Percentiles rank a stretch among this genome's conserved stretches.
phyloP scores from a whole-genome alignment of 1,140 invertebrate genomes.

The Cotesia chilonis region DNA sequence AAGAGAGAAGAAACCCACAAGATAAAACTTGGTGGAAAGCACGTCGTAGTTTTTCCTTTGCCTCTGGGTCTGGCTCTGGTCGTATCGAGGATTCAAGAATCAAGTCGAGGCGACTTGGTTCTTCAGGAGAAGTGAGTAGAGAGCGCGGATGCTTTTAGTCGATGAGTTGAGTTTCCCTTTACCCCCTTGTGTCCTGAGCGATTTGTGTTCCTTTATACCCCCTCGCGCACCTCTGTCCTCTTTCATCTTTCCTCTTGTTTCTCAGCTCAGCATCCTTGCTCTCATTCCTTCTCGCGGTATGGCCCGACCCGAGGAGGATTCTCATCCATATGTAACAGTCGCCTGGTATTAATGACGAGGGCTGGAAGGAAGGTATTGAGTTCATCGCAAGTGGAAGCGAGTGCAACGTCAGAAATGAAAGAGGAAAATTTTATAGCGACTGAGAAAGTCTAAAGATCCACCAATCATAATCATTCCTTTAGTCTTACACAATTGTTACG shows the following conservation, averaged over 20 bases:
- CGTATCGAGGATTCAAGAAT: constrained; percentile 48
- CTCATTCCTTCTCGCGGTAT: constrained; percentile 39
- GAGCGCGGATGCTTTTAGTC: constrained; percentile 64
- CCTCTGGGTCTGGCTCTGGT: not conserved
- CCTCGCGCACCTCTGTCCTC: constrained; percentile 33
- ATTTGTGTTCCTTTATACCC: constrained; percentile 58
- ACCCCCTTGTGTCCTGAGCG: constrained; percentile 45
- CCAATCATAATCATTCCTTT: constrained; percentile 2
- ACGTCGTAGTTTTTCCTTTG: constrained; percentile 11
- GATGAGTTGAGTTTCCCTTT: constrained; percentile 63
- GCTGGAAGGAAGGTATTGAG: constrained; percentile 38
- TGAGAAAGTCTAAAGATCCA: constrained; percentile 32
- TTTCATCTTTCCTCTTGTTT: constrained; percentile 36
- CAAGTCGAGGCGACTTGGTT: constrained; percentile 48
- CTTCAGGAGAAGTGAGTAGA: constrained; percentile 30
- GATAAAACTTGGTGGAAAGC: constrained; percentile 12
- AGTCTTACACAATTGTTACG: not conserved
- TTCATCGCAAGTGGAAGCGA: constrained; percentile 36
- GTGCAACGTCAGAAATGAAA: constrained; percentile 33
- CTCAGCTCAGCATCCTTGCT: constrained; percentile 36
- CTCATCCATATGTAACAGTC: constrained; percentile 68
- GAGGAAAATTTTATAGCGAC: constrained; percentile 38
- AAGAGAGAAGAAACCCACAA: constrained; percentile 8
- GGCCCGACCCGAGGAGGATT: constrained; percentile 43
- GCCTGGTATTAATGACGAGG: constrained; percentile 65